These are phyloP conservation scores for Salmo trutta DNA, from an alignment of 2,797 vertebrate genomes.

Conservation along the genomic window DNA sequence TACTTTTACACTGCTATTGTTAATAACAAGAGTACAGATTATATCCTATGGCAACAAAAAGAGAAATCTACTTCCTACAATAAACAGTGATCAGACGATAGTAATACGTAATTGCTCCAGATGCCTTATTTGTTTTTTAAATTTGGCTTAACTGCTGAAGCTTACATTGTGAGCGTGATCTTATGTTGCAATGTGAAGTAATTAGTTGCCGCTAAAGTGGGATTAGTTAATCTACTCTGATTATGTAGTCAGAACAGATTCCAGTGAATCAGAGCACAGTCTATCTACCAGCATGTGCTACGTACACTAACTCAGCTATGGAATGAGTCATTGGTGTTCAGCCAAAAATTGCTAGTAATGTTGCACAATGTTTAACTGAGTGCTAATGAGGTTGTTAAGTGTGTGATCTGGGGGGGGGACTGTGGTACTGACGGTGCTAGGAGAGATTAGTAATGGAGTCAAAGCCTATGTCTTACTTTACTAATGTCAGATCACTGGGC, in stretches of 20 bases:
- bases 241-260: background rate
- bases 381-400: background rate
- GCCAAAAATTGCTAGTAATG: background rate
- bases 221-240: background rate
- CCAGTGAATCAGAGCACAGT: background rate
- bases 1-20: background rate
- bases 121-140: too few species aligned
- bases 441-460: background rate
- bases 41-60: background rate
- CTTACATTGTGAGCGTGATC: background rate
- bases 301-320: background rate
- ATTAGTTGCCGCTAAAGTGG: background rate
- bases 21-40: too few species aligned
- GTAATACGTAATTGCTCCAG: too few species aligned
- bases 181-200: background rate
- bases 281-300: background rate
- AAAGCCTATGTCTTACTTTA: background rate
- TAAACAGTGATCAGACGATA: background rate
- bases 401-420: background rate
- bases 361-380: background rate
- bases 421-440: background rate
- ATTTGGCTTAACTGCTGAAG: background rate
- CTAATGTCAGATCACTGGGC: background rate
- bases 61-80: background rate
- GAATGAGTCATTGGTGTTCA: background rate